These are phyloP conservation scores for Proales similis DNA, from an alignment of 1,140 invertebrate genomes.

Conservation along the genomic window DNA sequence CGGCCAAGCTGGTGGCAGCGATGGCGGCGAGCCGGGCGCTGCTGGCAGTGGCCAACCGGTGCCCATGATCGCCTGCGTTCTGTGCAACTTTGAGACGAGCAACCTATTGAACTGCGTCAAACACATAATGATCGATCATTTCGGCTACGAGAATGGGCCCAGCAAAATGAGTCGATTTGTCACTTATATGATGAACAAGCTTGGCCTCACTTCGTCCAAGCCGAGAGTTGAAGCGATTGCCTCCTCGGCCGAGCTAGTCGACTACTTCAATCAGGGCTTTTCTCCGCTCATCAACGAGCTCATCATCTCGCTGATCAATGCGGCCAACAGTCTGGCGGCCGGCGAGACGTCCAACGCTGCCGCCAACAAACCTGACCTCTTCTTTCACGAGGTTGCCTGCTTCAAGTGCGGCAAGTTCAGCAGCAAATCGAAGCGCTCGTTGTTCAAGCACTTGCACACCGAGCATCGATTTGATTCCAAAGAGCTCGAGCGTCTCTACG, in stretches of 20 bases:
- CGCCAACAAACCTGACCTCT: neutral
- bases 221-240: neutral
- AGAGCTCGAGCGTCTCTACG: conserved; percentile 13
- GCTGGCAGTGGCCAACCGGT: conserved; percentile 1
- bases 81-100: conserved; percentile 3
- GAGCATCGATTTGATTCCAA: neutral
- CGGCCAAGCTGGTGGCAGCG: too few species aligned
- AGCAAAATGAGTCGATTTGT: conserved; percentile 24
- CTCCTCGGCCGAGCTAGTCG: neutral
- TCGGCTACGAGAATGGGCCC: conserved; percentile 8
- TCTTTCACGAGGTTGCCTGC: conserved; percentile 12
- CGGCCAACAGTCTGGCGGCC: conserved; percentile 5
- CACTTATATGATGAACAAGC: neutral
- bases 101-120: conserved; percentile 11
- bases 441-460: conserved; percentile 20
- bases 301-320: conserved; percentile 9
- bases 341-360: neutral
- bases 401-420: conserved; percentile 34
- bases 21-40: too few species aligned
- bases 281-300: conserved; percentile 15
- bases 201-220: neutral
- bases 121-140: conserved; percentile 36
- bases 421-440: conserved; percentile 8
- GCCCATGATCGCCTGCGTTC: conserved; percentile 14
- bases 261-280: conserved; percentile 11